Percentiles rank a stretch among this genome's conserved stretches.
These are phyloP conservation scores for Alligator mississippiensis DNA, from an alignment of 2,113 vertebrate genomes.

Conservation along the genomic window DNA sequence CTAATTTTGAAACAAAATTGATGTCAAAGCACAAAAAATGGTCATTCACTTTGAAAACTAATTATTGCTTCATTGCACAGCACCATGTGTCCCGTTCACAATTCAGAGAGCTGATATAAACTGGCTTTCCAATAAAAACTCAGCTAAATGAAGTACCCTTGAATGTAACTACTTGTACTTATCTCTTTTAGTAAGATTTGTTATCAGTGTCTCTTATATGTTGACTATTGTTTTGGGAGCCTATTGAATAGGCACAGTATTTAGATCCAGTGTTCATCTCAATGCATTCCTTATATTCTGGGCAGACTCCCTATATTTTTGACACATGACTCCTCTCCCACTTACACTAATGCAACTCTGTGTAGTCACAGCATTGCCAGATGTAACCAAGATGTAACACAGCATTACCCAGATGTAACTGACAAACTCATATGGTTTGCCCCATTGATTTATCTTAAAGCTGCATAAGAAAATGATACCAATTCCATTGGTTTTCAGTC, in stretches of 20 bases:
- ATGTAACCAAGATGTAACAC: no score
- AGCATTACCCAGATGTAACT: neutral
- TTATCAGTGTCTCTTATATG: neutral
- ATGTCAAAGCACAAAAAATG: constrained; percentile 70
- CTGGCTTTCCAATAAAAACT: constrained; percentile 38
- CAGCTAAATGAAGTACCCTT: constrained; percentile 39
- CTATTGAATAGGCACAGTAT: neutral
- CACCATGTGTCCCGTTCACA: constrained; percentile 57
- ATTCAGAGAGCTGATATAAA: constrained; percentile 45
- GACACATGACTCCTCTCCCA: neutral
- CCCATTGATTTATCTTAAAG: neutral
- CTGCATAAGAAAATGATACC: neutral
- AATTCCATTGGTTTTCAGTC: neutral
- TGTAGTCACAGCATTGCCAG: neutral
- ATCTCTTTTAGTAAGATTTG: constrained; percentile 29
- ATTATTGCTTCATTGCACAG: constrained; percentile 71
- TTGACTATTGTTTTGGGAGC: constrained; percentile 52
- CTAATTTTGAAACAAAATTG: constrained; percentile 68
- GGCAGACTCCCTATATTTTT: neutral
- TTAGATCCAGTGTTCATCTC: neutral
- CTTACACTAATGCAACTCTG: neutral
- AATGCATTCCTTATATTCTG: constrained; percentile 13
- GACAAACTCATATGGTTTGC: neutral
- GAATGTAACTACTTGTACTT: constrained; percentile 31
- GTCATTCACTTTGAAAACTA: constrained; percentile 60